Conservation (phyloP, 2,797 vertebrate genomes). For the Xiphorhynchus erythropygius region DNA sequence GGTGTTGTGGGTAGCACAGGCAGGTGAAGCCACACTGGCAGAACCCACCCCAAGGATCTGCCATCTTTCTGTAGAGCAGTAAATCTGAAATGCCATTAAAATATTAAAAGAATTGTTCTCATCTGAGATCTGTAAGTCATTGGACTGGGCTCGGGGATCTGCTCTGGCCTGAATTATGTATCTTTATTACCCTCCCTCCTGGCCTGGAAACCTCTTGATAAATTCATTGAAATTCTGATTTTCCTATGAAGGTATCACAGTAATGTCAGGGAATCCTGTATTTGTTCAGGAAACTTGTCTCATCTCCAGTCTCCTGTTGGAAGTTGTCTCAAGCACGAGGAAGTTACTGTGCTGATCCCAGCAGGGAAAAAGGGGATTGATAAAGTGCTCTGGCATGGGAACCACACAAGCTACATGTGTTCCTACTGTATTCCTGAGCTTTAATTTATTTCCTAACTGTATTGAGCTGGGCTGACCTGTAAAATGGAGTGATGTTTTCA, state of each 20-base stretch:
- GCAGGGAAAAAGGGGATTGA: background rate
- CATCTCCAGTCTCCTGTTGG: background rate
- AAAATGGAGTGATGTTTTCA: background rate
- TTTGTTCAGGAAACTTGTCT: background rate
- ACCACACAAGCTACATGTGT: background rate
- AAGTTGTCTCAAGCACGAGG: background rate
- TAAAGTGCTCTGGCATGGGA: background rate
- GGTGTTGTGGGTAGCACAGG: rapidly evolving
- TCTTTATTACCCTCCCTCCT: background rate
- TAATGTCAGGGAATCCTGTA: background rate
- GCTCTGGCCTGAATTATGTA: background rate
- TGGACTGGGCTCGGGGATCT: background rate
- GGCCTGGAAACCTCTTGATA: background rate
- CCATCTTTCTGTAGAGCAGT: background rate
- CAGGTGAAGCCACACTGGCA: background rate
- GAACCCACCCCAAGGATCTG: background rate
- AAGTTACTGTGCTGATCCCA: background rate
- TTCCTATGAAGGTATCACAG: background rate
- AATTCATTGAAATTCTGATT: background rate
- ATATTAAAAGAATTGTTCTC: background rate
- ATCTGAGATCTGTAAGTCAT: background rate
- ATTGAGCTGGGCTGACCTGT: background rate
- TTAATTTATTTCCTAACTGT: background rate
- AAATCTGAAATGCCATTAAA: background rate
- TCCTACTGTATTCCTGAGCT: background rate